These are phyloP conservation scores for Syrista parreyssii DNA, from an alignment of 2,888 invertebrate species.

Conservation along the genomic window DNA sequence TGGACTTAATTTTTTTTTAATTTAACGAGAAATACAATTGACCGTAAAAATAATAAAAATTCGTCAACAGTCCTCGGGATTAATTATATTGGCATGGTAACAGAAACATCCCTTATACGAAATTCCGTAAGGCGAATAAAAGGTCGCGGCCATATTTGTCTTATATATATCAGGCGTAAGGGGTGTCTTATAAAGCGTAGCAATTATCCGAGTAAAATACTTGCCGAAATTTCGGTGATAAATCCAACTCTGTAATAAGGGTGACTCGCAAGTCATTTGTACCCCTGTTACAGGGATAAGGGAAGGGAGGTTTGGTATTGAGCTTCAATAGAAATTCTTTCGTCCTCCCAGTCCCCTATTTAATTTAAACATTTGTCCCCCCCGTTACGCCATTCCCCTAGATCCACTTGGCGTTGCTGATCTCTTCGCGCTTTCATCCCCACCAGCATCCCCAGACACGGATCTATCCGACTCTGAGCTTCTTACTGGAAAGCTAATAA, in stretches of 20 bases:
- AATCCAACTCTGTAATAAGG: slow-evolving; percentile 59
- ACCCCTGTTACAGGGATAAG: slow-evolving; percentile 10
- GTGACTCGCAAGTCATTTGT: slow-evolving; percentile 61
- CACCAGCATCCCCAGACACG: not conserved
- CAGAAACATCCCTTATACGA: not conserved
- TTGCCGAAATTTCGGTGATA: slow-evolving; percentile 57
- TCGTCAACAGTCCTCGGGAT: not conserved
- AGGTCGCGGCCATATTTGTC: slow-evolving; percentile 32
- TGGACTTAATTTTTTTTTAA: not conserved
- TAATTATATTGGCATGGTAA: not conserved
- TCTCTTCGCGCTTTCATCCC: not conserved
- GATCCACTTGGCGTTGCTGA: slow-evolving; percentile 7
- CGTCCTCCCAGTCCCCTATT: slow-evolving; percentile 20
- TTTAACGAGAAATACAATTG: not conserved
- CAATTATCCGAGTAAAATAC: slow-evolving; percentile 60
- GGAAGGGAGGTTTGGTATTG: slow-evolving; percentile 29
- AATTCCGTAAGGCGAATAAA: slow-evolving; percentile 5
- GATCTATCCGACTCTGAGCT: not conserved
- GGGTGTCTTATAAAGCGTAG: slow-evolving; percentile 50
- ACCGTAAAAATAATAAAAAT: not conserved
- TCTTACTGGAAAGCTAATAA: slow-evolving; percentile 2
- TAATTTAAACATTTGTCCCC: slow-evolving; percentile 30
- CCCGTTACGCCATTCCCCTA: not conserved
- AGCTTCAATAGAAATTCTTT: slow-evolving; percentile 56
- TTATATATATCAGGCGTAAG: slow-evolving; percentile 39